Conservation (phyloP, 2,888 invertebrate species). For the Ochropacha duplaris region DNA sequence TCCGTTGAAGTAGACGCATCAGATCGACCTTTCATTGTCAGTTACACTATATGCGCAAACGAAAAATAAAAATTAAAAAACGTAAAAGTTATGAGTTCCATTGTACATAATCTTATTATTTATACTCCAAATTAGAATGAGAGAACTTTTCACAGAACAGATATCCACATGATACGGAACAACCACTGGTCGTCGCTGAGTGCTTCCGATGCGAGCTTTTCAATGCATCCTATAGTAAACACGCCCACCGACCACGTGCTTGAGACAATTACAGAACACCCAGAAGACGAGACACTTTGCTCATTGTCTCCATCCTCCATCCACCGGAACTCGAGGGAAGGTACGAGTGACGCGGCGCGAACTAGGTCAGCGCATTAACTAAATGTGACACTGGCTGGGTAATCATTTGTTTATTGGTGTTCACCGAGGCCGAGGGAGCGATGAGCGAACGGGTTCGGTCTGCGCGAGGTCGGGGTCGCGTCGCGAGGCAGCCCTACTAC, state of each 20-base stretch:
- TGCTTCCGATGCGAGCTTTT: neutral
- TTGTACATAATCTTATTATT: neutral
- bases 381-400: neutral
- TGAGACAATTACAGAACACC: neutral
- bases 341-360: neutral
- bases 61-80: neutral
- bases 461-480: neutral
- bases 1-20: conserved; percentile 78
- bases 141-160: too few species aligned
- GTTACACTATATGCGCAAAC: neutral
- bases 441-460: neutral
- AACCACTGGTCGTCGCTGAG: too few species aligned
- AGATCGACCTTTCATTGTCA: conserved; percentile 54
- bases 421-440: too few species aligned
- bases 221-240: neutral
- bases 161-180: neutral
- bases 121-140: too few species aligned
- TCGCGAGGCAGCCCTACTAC: neutral
- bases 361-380: neutral
- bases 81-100: neutral
- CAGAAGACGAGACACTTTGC: neutral
- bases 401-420: neutral
- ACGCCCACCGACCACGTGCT: neutral
- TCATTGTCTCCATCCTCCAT: neutral
- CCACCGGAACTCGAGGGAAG: neutral